These are phyloP conservation scores for Ochlodes sylvanus DNA, from an alignment of 2,888 invertebrate genomes.

Conservation along the genomic window DNA sequence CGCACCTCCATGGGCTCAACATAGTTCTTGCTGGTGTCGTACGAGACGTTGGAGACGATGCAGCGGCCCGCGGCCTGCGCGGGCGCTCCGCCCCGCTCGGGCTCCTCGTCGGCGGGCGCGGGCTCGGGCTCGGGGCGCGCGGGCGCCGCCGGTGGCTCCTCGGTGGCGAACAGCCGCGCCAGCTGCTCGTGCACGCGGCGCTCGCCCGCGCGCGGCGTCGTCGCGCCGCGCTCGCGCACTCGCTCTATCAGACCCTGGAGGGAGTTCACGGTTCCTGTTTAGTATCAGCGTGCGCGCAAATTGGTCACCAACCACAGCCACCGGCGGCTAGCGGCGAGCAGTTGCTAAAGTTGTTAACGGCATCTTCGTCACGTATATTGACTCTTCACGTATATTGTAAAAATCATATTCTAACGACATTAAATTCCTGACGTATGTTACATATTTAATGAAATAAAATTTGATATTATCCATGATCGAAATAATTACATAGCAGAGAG, in stretches of 20 bases:
- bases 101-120: slow-evolving; percentile 39
- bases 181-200: slow-evolving; percentile 91
- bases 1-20: slow-evolving; percentile 70
- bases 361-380: no score
- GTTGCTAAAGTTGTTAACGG: no score
- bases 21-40: slow-evolving; percentile 32
- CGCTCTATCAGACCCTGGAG: slow-evolving; percentile 88
- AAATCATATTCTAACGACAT: no score
- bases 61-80: slow-evolving; percentile 39
- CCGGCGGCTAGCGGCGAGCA: no score
- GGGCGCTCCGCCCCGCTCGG: slow-evolving; percentile 39
- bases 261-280: no score
- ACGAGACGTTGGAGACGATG: slow-evolving; percentile 51
- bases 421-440: no score
- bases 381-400: no score
- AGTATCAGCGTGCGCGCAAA: no score
- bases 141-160: slow-evolving; percentile 47
- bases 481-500: no score
- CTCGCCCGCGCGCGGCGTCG: slow-evolving; percentile 86
- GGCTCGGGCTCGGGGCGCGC: slow-evolving; percentile 41
- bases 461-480: no score
- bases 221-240: slow-evolving; percentile 89
- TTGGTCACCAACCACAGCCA: no score
- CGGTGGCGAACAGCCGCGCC: slow-evolving; percentile 70
- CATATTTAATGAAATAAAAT: no score